Percentiles rank a stretch among this genome's conserved stretches.
Evolutionary conservation across 2,888 invertebrate species (phyloP).

Genomic region (Salticus scenicus): DNA sequence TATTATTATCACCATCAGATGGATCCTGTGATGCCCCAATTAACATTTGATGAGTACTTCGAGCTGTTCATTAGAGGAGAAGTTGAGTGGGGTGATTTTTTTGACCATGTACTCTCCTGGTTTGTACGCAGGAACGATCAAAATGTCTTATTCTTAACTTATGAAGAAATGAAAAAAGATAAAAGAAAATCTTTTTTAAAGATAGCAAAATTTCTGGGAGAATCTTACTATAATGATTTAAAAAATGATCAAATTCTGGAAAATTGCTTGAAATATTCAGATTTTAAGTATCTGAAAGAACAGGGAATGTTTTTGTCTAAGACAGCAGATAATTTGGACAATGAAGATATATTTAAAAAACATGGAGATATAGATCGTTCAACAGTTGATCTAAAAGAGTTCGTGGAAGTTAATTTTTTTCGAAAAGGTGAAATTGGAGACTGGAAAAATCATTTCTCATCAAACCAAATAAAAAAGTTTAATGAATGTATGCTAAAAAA

Average conservation of each 20-base stretch:
- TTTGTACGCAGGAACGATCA: constrained; percentile 71
- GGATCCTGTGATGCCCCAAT: constrained; percentile 7
- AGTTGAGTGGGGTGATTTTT: constrained; percentile 72
- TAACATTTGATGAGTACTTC: constrained; percentile 75
- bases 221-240: constrained; percentile 42
- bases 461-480: constrained; percentile 66
- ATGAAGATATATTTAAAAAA: not conserved
- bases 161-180: constrained; percentile 76
- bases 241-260: constrained; percentile 39
- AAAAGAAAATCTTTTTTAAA: constrained; percentile 64
- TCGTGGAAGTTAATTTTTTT: constrained; percentile 52
- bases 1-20: constrained; percentile 75
- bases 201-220: constrained; percentile 72
- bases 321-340: not conserved
- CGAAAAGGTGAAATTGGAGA: constrained; percentile 76
- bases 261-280: constrained; percentile 58
- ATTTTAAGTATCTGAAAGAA: constrained; percentile 65
- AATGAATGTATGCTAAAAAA: constrained; percentile 52
- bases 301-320: constrained; percentile 37
- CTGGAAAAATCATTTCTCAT: constrained; percentile 76
- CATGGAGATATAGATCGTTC: constrained; percentile 17
- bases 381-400: not conserved
- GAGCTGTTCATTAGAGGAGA: constrained; percentile 75
- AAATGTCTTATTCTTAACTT: constrained; percentile 75
- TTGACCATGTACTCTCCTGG: constrained; percentile 70